Evolutionary conservation across 2,888 invertebrate genomes (phyloP).

Genomic region (Theretra japonica): DNA sequence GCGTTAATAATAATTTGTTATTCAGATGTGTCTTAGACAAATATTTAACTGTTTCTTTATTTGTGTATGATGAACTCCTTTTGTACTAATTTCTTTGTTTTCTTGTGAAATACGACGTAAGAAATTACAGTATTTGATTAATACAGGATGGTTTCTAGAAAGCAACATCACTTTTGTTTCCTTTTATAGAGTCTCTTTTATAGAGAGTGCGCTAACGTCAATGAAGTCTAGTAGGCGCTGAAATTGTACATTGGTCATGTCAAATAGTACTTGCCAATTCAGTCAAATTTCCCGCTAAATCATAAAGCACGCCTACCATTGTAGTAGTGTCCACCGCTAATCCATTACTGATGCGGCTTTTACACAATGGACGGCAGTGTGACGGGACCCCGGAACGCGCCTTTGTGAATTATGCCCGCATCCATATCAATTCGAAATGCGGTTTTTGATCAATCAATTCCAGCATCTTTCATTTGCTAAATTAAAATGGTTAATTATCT

Average conservation of each 20-base stretch:
- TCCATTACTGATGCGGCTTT: conserved; percentile 78
- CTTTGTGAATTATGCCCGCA: conserved; percentile 18
- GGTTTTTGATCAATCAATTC: not conserved
- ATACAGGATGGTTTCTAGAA: too few relatives aligned
- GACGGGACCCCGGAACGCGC: conserved; percentile 45
- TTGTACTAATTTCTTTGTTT: too few relatives aligned
- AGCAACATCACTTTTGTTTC: too few relatives aligned
- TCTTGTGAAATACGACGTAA: too few relatives aligned
- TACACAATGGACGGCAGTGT: conserved; percentile 66
- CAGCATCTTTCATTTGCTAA: conserved; percentile 6
- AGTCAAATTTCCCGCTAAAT: conserved; percentile 17
- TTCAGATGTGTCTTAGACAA: too few relatives aligned
- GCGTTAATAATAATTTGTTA: too few relatives aligned
- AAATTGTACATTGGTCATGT: not conserved
- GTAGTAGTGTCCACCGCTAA: conserved; percentile 63
- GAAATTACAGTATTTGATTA: too few relatives aligned
- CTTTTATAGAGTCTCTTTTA: too few relatives aligned
- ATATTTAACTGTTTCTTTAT: too few relatives aligned
- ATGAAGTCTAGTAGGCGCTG: not conserved
- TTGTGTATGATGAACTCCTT: too few relatives aligned
- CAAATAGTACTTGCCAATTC: conserved; percentile 5
- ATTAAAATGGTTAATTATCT: not conserved
- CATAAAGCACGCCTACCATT: conserved; percentile 38
- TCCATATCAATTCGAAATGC: conserved; percentile 11
- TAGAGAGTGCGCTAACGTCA: not conserved